Evolutionary conservation across 1,140 invertebrate genomes (phyloP).

Genomic region (Hylyphantes graminicola): DNA sequence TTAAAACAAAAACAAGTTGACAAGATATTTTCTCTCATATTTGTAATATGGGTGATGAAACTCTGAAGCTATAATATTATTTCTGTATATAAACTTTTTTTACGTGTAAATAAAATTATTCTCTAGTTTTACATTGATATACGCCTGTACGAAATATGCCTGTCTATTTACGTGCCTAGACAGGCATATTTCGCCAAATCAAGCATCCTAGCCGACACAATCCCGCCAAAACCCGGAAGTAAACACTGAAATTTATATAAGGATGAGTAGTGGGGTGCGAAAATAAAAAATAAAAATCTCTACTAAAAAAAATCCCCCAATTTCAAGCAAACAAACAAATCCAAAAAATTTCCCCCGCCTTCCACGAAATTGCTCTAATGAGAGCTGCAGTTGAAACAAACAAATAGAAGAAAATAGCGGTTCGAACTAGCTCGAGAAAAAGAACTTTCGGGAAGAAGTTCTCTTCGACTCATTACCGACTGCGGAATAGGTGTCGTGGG

Average conservation of each 20-base stretch:
- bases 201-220: no score
- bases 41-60: no score
- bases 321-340: background rate
- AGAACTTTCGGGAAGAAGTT: background rate
- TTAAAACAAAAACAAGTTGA: no score
- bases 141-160: no score
- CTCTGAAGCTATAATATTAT: no score
- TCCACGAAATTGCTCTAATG: slow-evolving; percentile 54
- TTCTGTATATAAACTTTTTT: no score
- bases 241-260: slow-evolving; percentile 5
- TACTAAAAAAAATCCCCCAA: background rate
- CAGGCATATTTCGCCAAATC: no score
- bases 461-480: slow-evolving; percentile 44
- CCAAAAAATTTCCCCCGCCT: slow-evolving; percentile 9
- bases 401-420: background rate
- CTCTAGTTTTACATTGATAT: no score
- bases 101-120: no score
- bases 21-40: no score
- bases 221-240: slow-evolving; percentile 9
- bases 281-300: background rate
- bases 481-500: background rate
- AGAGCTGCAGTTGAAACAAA: slow-evolving; percentile 23
- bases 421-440: background rate
- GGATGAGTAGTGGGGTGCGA: background rate
- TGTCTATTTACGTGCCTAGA: no score